Conservation (phyloP, 2,888 invertebrate genomes). For the Drosophila rellima region DNA sequence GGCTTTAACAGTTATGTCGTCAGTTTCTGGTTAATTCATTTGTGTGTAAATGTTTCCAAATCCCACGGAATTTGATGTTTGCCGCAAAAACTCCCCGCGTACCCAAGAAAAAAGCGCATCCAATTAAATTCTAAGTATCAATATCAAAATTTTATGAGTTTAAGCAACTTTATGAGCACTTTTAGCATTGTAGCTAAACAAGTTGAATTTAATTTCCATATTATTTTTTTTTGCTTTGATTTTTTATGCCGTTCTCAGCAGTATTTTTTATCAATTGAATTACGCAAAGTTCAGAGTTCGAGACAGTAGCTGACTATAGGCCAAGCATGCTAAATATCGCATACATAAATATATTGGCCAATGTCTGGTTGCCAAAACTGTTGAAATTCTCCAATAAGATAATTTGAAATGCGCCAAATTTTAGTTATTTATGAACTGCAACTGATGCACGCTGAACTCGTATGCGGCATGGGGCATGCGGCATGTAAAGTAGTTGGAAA, state of each 20-base stretch:
- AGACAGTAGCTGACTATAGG: conserved; percentile 34
- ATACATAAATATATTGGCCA: conserved; percentile 25
- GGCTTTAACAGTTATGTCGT: not conserved
- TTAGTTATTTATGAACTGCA: conserved; percentile 53
- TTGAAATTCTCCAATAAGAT: conserved; percentile 56
- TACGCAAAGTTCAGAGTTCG: conserved; percentile 64
- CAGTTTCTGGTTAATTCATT: not conserved
- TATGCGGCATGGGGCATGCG: conserved; percentile 5
- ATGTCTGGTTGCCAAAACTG: conserved; percentile 31
- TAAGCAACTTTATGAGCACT: conserved; percentile 17
- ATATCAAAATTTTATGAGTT: conserved; percentile 23
- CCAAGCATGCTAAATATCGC: conserved; percentile 11
- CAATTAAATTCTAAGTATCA: conserved; percentile 19
- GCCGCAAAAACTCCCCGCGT: not conserved
- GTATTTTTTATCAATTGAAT: conserved; percentile 43
- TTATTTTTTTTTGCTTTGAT: not conserved
- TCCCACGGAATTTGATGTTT: conserved; percentile 4
- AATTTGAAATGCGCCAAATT: conserved; percentile 55
- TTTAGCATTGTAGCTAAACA: conserved; percentile 12
- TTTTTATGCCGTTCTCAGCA: conserved; percentile 18
- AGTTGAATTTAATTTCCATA: conserved; percentile 16
- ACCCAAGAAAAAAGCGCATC: conserved; percentile 2
- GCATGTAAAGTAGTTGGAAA: conserved; percentile 20
- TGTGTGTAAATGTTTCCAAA: conserved; percentile 10
- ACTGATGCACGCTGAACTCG: conserved; percentile 3